Evolutionary conservation across 2,888 invertebrate genomes (phyloP).

Genomic region (Drosophila quinaria): DNA sequence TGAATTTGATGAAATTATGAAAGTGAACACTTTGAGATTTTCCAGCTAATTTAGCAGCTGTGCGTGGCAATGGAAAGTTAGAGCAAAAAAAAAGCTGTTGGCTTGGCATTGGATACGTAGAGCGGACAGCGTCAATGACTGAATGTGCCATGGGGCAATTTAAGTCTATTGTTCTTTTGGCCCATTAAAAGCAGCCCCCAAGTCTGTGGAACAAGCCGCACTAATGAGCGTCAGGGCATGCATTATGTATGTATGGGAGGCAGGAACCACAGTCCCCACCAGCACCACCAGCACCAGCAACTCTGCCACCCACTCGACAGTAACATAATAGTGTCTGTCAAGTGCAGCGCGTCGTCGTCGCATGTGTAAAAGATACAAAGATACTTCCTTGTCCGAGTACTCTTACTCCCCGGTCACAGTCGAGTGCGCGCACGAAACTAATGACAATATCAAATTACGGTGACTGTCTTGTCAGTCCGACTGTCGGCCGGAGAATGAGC

Average conservation of each 20-base stretch:
- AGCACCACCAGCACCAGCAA: conserved; percentile 25
- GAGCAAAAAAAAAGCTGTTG: conserved; percentile 7
- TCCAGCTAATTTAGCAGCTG: conserved; percentile 58
- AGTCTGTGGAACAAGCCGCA: conserved; percentile 47
- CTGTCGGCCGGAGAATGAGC: conserved; percentile 32
- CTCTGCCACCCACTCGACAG: conserved; percentile 46
- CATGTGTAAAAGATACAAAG: conserved; percentile 68
- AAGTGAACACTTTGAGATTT: conserved; percentile 52
- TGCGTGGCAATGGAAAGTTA: conserved; percentile 47
- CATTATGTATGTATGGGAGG: conserved; percentile 71
- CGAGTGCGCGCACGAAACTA: conserved; percentile 77
- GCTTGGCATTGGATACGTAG: conserved; percentile 39
- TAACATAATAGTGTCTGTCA: conserved; percentile 78
- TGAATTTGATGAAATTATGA: conserved; percentile 54
- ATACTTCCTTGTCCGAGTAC: conserved; percentile 74
- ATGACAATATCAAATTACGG: conserved; percentile 78
- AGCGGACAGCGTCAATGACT: conserved; percentile 23
- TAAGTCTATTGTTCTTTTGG: conserved; percentile 71
- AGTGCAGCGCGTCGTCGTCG: conserved; percentile 64
- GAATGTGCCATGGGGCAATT: conserved; percentile 55
- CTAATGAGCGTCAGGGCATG: conserved; percentile 78
- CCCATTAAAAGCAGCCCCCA: conserved; percentile 55
- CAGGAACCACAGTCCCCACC: conserved; percentile 26
- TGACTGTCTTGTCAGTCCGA: conserved; percentile 12
- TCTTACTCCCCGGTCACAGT: conserved; percentile 59